These are phyloP conservation scores for Cyprinodon brontotheroides DNA, from an alignment of 2,113 vertebrate genomes.

Conservation along the genomic window DNA sequence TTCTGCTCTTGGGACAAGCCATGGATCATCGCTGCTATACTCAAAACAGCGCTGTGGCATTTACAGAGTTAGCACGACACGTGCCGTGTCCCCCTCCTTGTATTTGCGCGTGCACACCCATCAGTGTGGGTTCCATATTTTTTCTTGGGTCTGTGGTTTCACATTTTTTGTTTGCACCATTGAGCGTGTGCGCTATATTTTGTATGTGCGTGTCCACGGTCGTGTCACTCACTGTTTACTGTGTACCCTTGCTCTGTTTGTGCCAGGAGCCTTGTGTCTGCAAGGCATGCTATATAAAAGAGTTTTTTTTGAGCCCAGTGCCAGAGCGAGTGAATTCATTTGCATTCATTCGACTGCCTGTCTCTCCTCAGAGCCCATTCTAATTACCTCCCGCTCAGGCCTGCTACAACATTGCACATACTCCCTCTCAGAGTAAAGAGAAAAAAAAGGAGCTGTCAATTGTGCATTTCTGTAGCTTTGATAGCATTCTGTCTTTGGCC, in stretches of 20 bases:
- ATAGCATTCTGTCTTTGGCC: slow-evolving; percentile 63
- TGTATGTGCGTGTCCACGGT: slow-evolving; percentile 41
- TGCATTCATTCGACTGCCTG: slow-evolving; percentile 80
- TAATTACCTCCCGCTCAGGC: slow-evolving; percentile 79
- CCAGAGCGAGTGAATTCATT: slow-evolving; percentile 77
- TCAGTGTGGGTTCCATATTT: slow-evolving; percentile 32
- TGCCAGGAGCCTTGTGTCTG: slow-evolving; percentile 68
- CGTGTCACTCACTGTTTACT: slow-evolving; percentile 61
- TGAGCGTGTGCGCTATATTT: slow-evolving; percentile 2
- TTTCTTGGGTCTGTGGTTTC: slow-evolving; percentile 40
- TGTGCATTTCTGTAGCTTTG: slow-evolving; percentile 71
- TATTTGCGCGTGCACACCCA: slow-evolving; percentile 1
- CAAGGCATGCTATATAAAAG: slow-evolving; percentile 72
- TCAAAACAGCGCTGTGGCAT: slow-evolving; percentile 67
- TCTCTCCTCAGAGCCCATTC: slow-evolving; percentile 78
- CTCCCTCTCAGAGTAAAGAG: slow-evolving; percentile 42
- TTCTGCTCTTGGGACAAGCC: slow-evolving; percentile 65
- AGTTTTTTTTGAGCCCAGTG: slow-evolving; percentile 65
- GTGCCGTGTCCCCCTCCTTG: slow-evolving; percentile 12
- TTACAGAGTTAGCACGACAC: slow-evolving; percentile 61
- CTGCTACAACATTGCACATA: slow-evolving; percentile 67
- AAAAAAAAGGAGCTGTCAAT: slow-evolving; percentile 48
- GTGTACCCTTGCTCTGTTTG: slow-evolving; percentile 56
- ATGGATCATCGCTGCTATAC: no score
- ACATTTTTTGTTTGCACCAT: slow-evolving; percentile 34